Evolutionary conservation across 2,888 invertebrate species (phyloP).

Genomic region (Callinectes sapidus): DNA sequence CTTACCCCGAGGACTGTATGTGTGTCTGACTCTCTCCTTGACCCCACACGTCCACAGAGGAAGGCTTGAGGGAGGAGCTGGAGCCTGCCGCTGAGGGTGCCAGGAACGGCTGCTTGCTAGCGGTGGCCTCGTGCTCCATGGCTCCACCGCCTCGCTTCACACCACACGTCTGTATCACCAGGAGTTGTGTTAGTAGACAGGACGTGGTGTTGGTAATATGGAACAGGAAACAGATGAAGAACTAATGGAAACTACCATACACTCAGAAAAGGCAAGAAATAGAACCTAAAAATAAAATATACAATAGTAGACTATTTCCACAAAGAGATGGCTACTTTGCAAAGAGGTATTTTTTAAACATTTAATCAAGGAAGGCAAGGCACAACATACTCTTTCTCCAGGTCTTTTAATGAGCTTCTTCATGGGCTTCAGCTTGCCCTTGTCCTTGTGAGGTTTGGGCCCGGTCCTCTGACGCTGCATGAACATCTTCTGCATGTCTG

Average conservation of each 20-base stretch:
- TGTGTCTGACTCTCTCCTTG: constrained; percentile 43
- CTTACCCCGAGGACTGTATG: constrained; percentile 53
- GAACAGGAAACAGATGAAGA: neutral
- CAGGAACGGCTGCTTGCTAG: constrained; percentile 53
- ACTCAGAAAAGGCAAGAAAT: too few relatives aligned
- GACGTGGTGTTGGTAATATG: neutral
- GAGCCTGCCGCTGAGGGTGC: constrained; percentile 56
- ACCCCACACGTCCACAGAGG: constrained; percentile 42
- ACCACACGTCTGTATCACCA: constrained; percentile 33
- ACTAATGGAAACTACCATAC: neutral
- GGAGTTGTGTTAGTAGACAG: neutral
- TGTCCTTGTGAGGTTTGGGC: constrained; percentile 49
- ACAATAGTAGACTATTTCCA: neutral
- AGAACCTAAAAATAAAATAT: neutral
- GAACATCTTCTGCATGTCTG: constrained; percentile 72
- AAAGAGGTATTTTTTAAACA: too few relatives aligned
- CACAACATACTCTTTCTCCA: neutral
- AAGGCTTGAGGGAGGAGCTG: constrained; percentile 49
- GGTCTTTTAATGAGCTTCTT: constrained; percentile 46
- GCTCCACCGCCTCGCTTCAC: constrained; percentile 48
- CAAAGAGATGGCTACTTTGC: too few relatives aligned
- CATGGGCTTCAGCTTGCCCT: constrained; percentile 57
- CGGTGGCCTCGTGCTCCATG: constrained; percentile 48
- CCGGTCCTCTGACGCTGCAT: constrained; percentile 63
- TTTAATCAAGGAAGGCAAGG: neutral